Base-by-base conservation (phyloP, 2,113 vertebrate genomes). In the Oxyruncus cristatus region DNA sequence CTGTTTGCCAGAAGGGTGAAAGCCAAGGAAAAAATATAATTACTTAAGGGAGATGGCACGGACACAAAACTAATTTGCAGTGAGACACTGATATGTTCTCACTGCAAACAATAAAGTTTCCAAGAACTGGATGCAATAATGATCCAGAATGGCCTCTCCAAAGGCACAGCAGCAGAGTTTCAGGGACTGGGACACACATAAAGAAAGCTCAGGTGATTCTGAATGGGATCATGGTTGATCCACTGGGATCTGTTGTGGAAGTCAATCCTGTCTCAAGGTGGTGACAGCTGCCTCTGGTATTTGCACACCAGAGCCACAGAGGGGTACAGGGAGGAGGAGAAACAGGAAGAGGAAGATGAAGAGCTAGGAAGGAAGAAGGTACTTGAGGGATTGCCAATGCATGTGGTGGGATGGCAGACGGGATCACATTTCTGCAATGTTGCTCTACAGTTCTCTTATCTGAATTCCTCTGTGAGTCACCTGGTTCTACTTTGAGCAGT, bases 391-490 rank as follows among this genome's bases (percentile, higher is more conserved):
- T 12, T 79, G 37, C 6, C 44, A 44, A 0, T 16, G 44, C 30
- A 12, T 28, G 47, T 7, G 52, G 39, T 88, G 26, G 28, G 23
- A 18, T 50, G 39, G 46, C 33, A 85, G 89, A 35, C 0, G 0
- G 12, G 24, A 62, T 16, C 39, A 18, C 5, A 15, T 75, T 75
- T 71, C 65, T 90, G 50, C 32, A 47, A 20, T 11, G 8, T 5
- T 79, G 33, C 12, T 85, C 63, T 79, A 63, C 50, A 70, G 3
- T 17, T 17, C 32, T 32, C 49, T 83, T 42, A 15, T 77, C 24
- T 80, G 82, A 90, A 63, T 71, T 92, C 74, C 92, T 37, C 58
- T 87, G 46, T 82, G 89, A 92, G 71, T 93, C 93, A 96, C 33
- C 11, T 68, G 56, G 52, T 17, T 80, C 39, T 3, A 6, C 49